Evolutionary conservation across 2,113 vertebrate species (phyloP), one percentile per base, ranked within the genome.

Genomic region (Hyperopisus bebe): DNA sequence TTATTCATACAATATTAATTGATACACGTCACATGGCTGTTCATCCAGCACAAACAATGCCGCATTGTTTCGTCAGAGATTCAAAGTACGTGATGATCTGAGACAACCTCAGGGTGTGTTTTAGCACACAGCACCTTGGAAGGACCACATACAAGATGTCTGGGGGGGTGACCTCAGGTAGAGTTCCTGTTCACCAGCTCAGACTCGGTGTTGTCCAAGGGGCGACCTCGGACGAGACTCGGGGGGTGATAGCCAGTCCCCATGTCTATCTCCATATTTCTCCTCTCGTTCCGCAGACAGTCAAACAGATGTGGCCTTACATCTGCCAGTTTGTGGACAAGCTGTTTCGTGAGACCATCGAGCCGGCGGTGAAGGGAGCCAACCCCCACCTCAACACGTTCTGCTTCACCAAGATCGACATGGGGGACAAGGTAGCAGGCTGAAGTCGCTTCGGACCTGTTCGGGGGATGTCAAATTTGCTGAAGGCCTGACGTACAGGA

Each of bases 291-390:
- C 89, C 66, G 42, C 93, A 99, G 98, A 99, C 98, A 62, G 98
- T 99, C 88, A 98, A 98, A 90, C 98, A 99, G 93, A 97, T 99
- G 98, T 99, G 98, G 98, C 98, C 98, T 62, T 99, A 98, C 92
- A 98, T 99, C 94, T 98, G 97, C 90, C 98, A 99, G 86, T 99
- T 99, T 92, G 96, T 99, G 92, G 98, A 99, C 93, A 99, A 99
- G 91, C 93, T 99, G 89, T 99, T 99, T 92, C 94, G 97, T 88
- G 98, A 99, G 90, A 98, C 97, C 74, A 98, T 99, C 92, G 98
- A 99, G 91, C 98, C 98, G 6, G 97, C 98, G 0, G 97, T 99
- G 62, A 95, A 96, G 94, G 96, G 95, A n/a, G 97, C 97, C 44
- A 97, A 97, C 93, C 92, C 97, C 17, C 97, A 98, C 88, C 97